These are phyloP conservation scores for Megaustenia siamemsis DNA, from an alignment of 2,888 invertebrate genomes.

Conservation along the genomic window DNA sequence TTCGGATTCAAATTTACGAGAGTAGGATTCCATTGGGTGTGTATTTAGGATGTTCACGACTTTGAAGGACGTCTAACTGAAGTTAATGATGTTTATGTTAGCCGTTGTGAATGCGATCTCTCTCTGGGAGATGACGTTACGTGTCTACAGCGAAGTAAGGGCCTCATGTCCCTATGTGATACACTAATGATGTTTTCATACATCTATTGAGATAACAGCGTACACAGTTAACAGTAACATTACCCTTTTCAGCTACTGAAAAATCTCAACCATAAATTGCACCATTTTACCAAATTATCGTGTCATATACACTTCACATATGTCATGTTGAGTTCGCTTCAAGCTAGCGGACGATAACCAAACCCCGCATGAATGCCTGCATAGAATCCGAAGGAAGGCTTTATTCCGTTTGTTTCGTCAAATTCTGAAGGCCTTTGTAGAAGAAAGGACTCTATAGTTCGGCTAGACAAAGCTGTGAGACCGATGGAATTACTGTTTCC, in stretches of 20 bases:
- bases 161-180: background rate
- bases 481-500: too few relatives aligned
- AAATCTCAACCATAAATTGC: background rate
- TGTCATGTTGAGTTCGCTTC: background rate
- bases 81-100: slow-evolving; percentile 47
- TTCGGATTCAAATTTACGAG: slow-evolving; percentile 38
- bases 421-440: background rate
- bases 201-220: background rate
- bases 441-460: too few relatives aligned
- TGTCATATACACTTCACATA: background rate
- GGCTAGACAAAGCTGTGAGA: too few relatives aligned
- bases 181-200: slow-evolving; percentile 26
- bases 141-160: background rate
- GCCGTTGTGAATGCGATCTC: slow-evolving; percentile 5
- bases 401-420: background rate
- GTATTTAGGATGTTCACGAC: slow-evolving; percentile 34
- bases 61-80: slow-evolving; percentile 25
- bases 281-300: background rate
- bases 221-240: too few relatives aligned
- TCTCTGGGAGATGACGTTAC: background rate
- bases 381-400: background rate
- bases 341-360: background rate
- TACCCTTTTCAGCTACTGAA: background rate
- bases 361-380: background rate
- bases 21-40: slow-evolving; percentile 1